These are phyloP conservation scores for Zoanthus solanderi DNA, from an alignment of 92 coral and sea anemone species.

Conservation along the genomic window DNA sequence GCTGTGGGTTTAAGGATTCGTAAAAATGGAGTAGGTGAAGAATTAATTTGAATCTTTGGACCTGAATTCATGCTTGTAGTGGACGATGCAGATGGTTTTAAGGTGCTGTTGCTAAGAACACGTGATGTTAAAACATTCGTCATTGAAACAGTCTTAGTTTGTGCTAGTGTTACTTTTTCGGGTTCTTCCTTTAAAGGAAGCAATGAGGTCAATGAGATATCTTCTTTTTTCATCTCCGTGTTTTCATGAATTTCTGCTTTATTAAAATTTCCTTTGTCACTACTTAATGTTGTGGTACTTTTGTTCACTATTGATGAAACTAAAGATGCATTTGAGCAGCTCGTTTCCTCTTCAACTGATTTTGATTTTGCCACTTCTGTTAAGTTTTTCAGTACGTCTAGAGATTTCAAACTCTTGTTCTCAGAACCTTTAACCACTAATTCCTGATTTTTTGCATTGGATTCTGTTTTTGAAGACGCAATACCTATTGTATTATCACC, in stretches of 20 bases:
- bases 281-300: neutral
- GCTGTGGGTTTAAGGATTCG: conserved; percentile 12
- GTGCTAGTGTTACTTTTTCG: neutral
- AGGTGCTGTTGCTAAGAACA: neutral
- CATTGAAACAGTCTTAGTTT: neutral
- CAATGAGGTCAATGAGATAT: neutral
- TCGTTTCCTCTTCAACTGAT: neutral
- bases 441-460: neutral
- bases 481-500: neutral
- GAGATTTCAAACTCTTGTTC: neutral
- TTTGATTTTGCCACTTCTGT: neutral
- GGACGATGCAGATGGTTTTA: conserved; percentile 1
- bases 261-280: neutral
- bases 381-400: neutral
- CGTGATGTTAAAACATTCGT: neutral
- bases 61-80: neutral
- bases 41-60: neutral
- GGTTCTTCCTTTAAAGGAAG: conserved; percentile 3
- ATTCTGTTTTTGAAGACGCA: neutral
- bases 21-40: neutral
- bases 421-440: conserved; percentile 7
- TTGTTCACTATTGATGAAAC: conserved; percentile 14
- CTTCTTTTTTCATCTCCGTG: neutral
- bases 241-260: conserved; percentile 12
- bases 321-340: conserved; percentile 13